These are phyloP conservation scores for Asobara japonica DNA, from an alignment of 1,140 invertebrate species.

Conservation along the genomic window DNA sequence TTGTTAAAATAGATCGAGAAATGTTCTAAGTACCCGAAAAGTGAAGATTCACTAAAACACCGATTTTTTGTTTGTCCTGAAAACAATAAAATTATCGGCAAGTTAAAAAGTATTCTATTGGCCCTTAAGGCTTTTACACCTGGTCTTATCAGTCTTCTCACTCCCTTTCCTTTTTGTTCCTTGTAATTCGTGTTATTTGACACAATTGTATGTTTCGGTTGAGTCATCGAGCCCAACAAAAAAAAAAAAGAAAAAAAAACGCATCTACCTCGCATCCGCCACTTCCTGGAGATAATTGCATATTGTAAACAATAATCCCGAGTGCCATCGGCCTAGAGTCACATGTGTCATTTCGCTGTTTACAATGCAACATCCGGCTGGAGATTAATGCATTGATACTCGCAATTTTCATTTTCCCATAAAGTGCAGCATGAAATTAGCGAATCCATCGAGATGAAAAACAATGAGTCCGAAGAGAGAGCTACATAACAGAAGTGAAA, in stretches of 20 bases:
- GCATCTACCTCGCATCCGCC: background rate
- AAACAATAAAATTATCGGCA: too few relatives aligned
- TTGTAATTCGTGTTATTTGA: background rate
- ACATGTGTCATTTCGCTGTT: background rate
- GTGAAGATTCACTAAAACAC: too few relatives aligned
- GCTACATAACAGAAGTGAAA: background rate
- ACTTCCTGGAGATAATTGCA: constrained; percentile 8
- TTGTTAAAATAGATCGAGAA: too few relatives aligned
- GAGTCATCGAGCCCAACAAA: background rate
- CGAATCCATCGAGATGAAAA: background rate
- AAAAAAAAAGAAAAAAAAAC: background rate
- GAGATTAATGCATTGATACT: background rate
- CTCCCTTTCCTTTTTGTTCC: background rate
- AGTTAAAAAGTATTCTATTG: too few relatives aligned
- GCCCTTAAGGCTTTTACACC: too few relatives aligned
- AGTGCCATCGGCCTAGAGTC: constrained; percentile 1
- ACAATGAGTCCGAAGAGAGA: background rate
- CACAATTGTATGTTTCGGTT: background rate
- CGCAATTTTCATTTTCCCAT: background rate
- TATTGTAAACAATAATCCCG: background rate
- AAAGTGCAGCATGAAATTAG: background rate
- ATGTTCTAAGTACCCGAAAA: too few relatives aligned
- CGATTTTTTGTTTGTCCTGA: too few relatives aligned
- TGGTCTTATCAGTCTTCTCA: too few relatives aligned
- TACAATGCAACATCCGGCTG: constrained; percentile 7